A percentile compares a stretch with the other conserved stretches of the same genome.
phyloP scores from a whole-genome alignment of 2,888 invertebrate species.

The Tenodera sinensis region DNA sequence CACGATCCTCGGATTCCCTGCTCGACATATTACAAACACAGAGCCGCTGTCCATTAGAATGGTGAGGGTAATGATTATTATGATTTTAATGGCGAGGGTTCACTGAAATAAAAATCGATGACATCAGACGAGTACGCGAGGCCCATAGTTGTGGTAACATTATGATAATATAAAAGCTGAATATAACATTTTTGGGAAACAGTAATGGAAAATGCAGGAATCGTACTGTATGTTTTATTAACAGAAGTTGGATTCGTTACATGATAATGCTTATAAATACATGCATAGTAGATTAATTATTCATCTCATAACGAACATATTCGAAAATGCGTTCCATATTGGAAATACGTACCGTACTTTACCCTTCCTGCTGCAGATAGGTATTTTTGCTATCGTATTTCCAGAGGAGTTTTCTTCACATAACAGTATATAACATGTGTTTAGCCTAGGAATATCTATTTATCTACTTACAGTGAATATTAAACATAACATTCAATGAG shows the following conservation, averaged over 20 bases:
- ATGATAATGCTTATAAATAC: neutral
- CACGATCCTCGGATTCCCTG: neutral
- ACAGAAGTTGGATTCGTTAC: neutral
- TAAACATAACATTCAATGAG: too few relatives aligned
- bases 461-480: too few relatives aligned
- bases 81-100: neutral
- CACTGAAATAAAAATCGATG: neutral
- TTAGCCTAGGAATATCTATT: too few relatives aligned
- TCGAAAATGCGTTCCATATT: neutral
- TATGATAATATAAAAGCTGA: neutral
- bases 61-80: neutral
- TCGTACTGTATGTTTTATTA: neutral
- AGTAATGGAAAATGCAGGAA: neutral
- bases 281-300: neutral
- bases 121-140: neutral
- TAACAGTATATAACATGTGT: too few relatives aligned
- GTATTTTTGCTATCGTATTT: neutral
- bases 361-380: neutral
- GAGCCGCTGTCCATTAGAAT: neutral
- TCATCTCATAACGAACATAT: neutral
- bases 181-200: neutral
- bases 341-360: neutral
- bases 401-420: neutral
- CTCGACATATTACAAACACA: neutral
- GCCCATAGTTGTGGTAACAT: neutral